A percentile compares a stretch with the other conserved stretches of the same genome.
Evolutionary conservation across 1,140 invertebrate species (phyloP).

Genomic region (Drosophila kanapiae): DNA sequence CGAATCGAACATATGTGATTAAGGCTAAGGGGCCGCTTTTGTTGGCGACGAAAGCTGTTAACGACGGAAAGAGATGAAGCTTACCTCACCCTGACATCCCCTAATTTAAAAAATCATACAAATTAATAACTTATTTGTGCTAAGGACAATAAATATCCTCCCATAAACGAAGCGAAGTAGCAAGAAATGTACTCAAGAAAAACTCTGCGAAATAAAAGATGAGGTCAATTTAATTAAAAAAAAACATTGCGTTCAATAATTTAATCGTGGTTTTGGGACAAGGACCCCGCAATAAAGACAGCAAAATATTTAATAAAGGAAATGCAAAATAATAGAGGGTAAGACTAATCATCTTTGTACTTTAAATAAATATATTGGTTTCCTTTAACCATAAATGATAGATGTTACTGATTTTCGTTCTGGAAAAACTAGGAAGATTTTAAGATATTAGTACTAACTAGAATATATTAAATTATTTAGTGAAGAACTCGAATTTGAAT

Average conservation of each 20-base stretch:
- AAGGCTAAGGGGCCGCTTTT: slow-evolving; percentile 28
- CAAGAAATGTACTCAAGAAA: neutral
- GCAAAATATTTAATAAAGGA: neutral
- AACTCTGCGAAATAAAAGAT: neutral
- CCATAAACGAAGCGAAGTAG: no score
- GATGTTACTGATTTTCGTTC: neutral
- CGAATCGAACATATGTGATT: slow-evolving; percentile 45
- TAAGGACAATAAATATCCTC: neutral
- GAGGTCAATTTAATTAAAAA: slow-evolving; percentile 2
- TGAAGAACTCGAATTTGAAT: fast-evolving
- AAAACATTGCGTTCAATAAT: neutral
- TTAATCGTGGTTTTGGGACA: neutral
- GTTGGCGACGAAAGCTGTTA: neutral
- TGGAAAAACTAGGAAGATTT: neutral
- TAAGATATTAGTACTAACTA: neutral
- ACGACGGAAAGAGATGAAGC: slow-evolving; percentile 6
- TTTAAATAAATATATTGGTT: neutral
- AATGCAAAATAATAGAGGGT: neutral
- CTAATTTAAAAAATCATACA: neutral
- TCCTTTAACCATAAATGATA: neutral
- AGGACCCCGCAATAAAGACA: no score
- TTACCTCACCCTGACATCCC: neutral
- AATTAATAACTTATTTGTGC: slow-evolving; percentile 4
- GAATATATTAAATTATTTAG: neutral
- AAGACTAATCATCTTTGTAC: neutral